Conservation (phyloP, 2,888 invertebrate species). For the Helicoverpa assulta region DNA sequence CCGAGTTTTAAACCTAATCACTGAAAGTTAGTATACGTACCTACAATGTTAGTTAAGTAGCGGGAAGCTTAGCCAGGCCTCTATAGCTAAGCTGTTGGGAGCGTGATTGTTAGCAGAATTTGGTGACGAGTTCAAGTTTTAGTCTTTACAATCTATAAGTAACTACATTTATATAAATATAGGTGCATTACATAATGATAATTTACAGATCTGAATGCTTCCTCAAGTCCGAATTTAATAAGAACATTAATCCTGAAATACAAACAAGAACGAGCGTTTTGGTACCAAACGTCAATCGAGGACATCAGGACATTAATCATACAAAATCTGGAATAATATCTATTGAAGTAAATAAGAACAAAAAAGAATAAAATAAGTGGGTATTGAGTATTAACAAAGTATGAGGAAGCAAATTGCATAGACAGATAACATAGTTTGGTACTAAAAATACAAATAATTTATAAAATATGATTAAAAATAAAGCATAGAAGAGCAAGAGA, state of each 20-base stretch:
- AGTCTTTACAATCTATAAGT: conserved; percentile 45
- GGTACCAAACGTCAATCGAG: conserved; percentile 19
- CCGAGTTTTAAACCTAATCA: conserved; percentile 24
- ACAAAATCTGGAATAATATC: conserved; percentile 37
- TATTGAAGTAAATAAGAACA: conserved; percentile 7
- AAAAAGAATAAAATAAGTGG: conserved; percentile 18
- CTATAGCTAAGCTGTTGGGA: conserved; percentile 70
- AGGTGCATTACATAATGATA: conserved; percentile 49
- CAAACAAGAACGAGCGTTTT: conserved; percentile 29
- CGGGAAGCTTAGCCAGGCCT: conserved; percentile 75
- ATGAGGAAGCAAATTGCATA: conserved; percentile 70
- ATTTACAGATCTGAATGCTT: conserved; percentile 56
- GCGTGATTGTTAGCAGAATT: conserved; percentile 71
- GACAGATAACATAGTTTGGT: neutral
- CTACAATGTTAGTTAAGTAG: conserved; percentile 57
- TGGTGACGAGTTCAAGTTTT: conserved; percentile 48
- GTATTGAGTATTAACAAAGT: conserved; percentile 37
- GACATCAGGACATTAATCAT: conserved; percentile 39
- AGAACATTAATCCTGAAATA: conserved; percentile 40
- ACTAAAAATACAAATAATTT: conserved; percentile 55
- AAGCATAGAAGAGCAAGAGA: conserved; percentile 64
- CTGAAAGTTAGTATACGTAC: conserved; percentile 52
- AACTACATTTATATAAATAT: conserved; percentile 45
- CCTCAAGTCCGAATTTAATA: conserved; percentile 52
- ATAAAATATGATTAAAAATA: conserved; percentile 59